Conservation (phyloP, 2,797 vertebrate genomes). For the Alauda arvensis region DNA sequence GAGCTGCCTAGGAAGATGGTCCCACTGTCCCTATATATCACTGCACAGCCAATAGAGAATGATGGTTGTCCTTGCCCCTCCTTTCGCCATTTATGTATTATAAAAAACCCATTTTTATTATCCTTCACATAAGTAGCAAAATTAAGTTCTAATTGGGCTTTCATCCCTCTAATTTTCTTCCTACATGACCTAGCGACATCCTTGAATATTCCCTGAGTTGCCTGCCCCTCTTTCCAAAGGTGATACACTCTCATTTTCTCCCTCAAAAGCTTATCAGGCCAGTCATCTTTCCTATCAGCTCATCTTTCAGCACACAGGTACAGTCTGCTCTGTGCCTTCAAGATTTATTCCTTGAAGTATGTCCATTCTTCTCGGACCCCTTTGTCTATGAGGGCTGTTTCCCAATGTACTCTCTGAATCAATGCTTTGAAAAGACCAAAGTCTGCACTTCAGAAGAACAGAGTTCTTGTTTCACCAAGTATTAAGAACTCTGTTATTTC, state of each 20-base stretch:
- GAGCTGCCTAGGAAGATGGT: background rate
- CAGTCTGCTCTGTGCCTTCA: background rate
- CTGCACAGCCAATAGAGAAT: fast-evolving
- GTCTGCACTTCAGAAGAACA: background rate
- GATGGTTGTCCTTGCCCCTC: background rate
- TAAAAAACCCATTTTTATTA: background rate
- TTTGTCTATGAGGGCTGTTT: background rate
- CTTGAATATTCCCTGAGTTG: background rate
- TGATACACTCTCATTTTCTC: background rate
- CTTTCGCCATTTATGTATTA: background rate
- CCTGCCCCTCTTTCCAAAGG: background rate
- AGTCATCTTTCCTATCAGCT: no score
- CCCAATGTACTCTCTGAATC: background rate
- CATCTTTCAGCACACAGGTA: background rate
- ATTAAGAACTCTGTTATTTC: background rate
- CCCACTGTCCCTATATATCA: background rate
- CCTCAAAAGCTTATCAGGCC: background rate
- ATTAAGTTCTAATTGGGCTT: background rate
- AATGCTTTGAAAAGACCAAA: background rate
- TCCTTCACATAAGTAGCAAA: background rate
- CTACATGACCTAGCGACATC: background rate
- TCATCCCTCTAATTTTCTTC: background rate
- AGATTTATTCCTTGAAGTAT: background rate
- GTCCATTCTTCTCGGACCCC: background rate
- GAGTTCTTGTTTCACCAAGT: background rate